Percentiles rank a stretch among this genome's conserved stretches.
Conservation (phyloP, 2,888 invertebrate genomes). For the Eudemis profundana region DNA sequence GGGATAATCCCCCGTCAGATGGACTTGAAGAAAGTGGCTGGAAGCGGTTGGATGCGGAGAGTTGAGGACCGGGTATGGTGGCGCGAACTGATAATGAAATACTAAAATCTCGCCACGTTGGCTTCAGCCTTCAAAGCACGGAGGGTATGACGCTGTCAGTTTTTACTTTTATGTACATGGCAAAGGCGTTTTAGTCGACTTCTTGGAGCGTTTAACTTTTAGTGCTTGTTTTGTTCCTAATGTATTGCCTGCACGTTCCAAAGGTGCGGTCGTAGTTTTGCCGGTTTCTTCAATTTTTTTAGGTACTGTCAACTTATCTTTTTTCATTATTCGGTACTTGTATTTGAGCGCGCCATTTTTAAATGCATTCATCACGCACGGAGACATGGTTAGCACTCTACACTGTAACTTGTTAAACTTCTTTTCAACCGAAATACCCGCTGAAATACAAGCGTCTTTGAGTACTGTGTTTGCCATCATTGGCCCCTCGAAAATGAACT, state of each 20-base stretch:
- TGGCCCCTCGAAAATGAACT: neutral
- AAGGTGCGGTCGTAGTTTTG: constrained; percentile 46
- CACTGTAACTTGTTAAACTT: constrained; percentile 18
- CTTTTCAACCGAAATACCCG: neutral
- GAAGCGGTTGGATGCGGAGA: too few species aligned
- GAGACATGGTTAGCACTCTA: neutral
- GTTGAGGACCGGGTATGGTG: too few species aligned
- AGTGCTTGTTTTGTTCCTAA: neutral
- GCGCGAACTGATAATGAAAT: too few species aligned
- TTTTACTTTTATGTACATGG: neutral
- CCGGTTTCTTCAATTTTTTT: neutral
- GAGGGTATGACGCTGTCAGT: neutral
- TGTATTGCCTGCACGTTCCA: neutral
- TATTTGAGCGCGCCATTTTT: constrained; percentile 7
- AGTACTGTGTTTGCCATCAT: neutral
- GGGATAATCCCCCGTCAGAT: too few species aligned
- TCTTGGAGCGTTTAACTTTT: neutral
- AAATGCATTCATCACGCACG: neutral
- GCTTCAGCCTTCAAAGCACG: neutral
- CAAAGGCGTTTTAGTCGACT: neutral
- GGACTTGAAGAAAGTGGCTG: too few species aligned
- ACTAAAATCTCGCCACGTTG: too few species aligned
- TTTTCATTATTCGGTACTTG: constrained; percentile 17
- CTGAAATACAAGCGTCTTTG: neutral
- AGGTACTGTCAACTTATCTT: neutral